Conservation (phyloP, 2,888 invertebrate genomes). For the Pecten maximus region DNA sequence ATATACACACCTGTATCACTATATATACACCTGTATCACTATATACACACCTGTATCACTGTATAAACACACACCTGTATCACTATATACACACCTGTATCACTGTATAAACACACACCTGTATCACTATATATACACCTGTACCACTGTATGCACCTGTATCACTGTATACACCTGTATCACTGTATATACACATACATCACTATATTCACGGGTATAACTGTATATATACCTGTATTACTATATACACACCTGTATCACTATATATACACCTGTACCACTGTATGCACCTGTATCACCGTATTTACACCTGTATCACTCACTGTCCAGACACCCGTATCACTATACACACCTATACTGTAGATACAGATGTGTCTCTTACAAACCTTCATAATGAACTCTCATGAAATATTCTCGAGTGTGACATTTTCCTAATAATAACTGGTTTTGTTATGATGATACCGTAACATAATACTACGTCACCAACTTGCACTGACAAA, state of each 20-base stretch:
- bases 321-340: too few species aligned
- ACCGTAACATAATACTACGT: too few species aligned
- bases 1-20: background rate
- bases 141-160: background rate
- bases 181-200: background rate
- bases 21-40: background rate
- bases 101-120: background rate
- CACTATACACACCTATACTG: too few species aligned
- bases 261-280: background rate
- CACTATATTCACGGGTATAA: too few species aligned
- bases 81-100: background rate
- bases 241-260: background rate
- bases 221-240: background rate
- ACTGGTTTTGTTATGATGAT: too few species aligned
- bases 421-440: too few species aligned
- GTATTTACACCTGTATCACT: background rate
- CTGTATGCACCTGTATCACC: background rate
- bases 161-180: background rate
- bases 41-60: background rate
- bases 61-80: slow-evolving; percentile 15
- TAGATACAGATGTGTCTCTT: too few species aligned
- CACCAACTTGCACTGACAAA: too few species aligned
- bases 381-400: too few species aligned
- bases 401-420: too few species aligned
- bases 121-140: background rate